These are phyloP conservation scores for Idaea biselata DNA, from an alignment of 2,888 invertebrate species.

Conservation along the genomic window DNA sequence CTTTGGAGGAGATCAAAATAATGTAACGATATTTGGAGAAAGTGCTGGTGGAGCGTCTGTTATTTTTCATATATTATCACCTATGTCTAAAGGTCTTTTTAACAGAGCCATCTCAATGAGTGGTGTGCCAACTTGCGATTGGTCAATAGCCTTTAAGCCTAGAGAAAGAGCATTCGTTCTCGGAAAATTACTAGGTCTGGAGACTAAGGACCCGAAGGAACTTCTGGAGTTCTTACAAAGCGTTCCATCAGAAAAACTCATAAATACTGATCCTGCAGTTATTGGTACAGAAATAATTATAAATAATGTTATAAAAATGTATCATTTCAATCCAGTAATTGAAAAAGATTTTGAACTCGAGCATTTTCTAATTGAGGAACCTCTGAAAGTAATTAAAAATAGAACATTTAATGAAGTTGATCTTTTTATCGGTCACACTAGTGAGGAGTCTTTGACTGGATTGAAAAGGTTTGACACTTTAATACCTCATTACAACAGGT, in stretches of 20 bases:
- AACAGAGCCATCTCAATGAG: constrained; percentile 52
- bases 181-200: constrained; percentile 41
- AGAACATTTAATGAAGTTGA: constrained; percentile 74
- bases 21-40: constrained; percentile 50
- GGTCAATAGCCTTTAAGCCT: constrained; percentile 37
- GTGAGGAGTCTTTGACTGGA: constrained; percentile 77
- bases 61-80: constrained; percentile 45
- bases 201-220: constrained; percentile 39
- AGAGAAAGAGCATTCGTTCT: constrained; percentile 40
- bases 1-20: constrained; percentile 48
- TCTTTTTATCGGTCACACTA: constrained; percentile 84
- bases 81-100: constrained; percentile 53
- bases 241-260: constrained; percentile 34
- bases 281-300: constrained; percentile 20
- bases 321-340: constrained; percentile 34
- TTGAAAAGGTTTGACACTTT: constrained; percentile 12
- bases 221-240: constrained; percentile 45
- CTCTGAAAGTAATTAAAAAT: constrained; percentile 31
- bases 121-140: constrained; percentile 46
- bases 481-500: constrained; percentile 26
- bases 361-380: constrained; percentile 32
- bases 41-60: constrained; percentile 50
- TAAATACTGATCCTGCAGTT: constrained; percentile 29
- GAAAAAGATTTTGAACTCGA: constrained; percentile 38
- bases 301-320: constrained; percentile 21